These are phyloP conservation scores for Scolopax mira DNA, from an alignment of 2,113 vertebrate species.

Conservation along the genomic window DNA sequence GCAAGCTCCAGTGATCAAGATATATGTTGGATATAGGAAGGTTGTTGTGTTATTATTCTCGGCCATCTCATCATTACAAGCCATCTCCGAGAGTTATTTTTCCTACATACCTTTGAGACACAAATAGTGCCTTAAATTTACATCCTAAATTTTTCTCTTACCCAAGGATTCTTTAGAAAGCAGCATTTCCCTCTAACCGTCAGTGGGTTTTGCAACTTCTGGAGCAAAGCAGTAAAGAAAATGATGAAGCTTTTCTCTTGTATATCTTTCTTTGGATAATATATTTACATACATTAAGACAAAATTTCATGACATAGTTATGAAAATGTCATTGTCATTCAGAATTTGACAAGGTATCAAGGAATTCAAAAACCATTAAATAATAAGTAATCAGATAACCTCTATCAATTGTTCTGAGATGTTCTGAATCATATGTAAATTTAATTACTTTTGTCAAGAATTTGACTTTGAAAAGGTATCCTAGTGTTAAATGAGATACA, in stretches of 20 bases:
- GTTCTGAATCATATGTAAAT: rapidly evolving
- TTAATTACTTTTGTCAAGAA: neutral
- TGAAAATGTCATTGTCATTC: neutral
- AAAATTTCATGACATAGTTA: neutral
- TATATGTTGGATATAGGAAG: neutral
- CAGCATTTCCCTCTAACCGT: neutral
- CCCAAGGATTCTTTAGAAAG: neutral
- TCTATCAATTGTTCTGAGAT: neutral
- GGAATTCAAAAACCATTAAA: neutral
- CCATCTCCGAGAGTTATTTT: neutral
- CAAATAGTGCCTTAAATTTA: neutral
- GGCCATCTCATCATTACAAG: neutral
- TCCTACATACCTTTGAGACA: neutral
- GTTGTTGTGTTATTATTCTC: neutral
- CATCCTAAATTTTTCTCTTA: neutral
- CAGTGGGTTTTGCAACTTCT: neutral
- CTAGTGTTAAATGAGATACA: neutral
- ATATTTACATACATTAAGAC: neutral
- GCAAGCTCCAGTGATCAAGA: neutral
- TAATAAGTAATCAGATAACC: neutral
- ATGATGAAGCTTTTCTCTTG: neutral
- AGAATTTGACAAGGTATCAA: neutral
- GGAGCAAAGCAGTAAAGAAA: neutral
- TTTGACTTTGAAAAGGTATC: neutral
- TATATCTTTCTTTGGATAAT: neutral